Base-by-base conservation (phyloP, 2,888 invertebrate genomes). In the Mesorhabditis sp. region DNA sequence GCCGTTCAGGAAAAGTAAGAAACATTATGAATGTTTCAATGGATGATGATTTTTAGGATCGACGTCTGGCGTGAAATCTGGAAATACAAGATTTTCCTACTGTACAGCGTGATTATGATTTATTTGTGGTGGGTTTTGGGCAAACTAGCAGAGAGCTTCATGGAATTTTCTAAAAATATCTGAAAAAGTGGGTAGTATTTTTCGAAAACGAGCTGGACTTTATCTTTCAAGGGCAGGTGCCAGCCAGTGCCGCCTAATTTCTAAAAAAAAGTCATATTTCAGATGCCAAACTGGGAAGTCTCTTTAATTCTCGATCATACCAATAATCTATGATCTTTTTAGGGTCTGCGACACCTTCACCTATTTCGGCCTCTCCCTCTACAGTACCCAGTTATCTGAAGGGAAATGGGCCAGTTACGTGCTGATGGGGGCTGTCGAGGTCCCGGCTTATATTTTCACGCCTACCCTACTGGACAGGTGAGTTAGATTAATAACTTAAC, bases 321-420 rank as follows among this genome's bases (percentile, higher is more conserved):
- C n/a, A n/a, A n/a, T n/a, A n/a, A n/a, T n/a, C n/a, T n/a, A n/a
- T n/a, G n/a, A n/a, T n/a, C n/a, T n/a, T n/a, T n/a, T n/a, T n/a
- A n/a, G 73, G 70, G 65, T 67, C 13, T 67, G 50, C 13, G 70
- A 70, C 45, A 69, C 64, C 4, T 71, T 80, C 67, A 71, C 80
- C 68, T 80, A 80, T 67, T 80, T 77, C 70, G 80, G 78, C 7
- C 66, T 80, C 15, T 76, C 75, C 15, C 63, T 79, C 45, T 79
- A 73, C 73, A 73, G 72, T 68, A 77, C 76, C 4, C 68, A 74
- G 13, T 62, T 79, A 62, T 72, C 72, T 42, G 79, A 78, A 7
- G 75, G 79, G 45, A 63, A 67, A 7, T 79, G 79, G 61, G 66
- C 76, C 10, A 79, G 77, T 68, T 79, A 76, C 65, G 50, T 73